Percentiles rank a stretch among this genome's conserved stretches.
Evolutionary conservation across 2,888 invertebrate species (phyloP).

Genomic region (Euproctis similis): DNA sequence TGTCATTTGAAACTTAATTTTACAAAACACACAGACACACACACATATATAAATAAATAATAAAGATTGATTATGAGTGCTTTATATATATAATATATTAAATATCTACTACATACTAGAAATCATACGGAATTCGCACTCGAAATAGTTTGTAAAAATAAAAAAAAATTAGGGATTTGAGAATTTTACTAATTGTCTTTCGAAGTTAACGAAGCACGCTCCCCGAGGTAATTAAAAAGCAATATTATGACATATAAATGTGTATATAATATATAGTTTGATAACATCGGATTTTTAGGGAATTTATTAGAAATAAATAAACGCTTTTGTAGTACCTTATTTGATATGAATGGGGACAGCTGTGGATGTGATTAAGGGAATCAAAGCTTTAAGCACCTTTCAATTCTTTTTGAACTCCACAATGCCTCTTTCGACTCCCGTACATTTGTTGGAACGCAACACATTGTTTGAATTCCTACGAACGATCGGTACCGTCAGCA

Average conservation of each 20-base stretch:
- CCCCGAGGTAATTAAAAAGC: slow-evolving; percentile 73
- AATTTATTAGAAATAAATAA: slow-evolving; percentile 68
- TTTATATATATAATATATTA: too few relatives aligned
- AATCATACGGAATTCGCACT: slow-evolving; percentile 59
- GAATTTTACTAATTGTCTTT: slow-evolving; percentile 64
- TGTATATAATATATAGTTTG: slow-evolving; percentile 74
- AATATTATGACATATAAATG: slow-evolving; percentile 75
- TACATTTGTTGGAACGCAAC: slow-evolving; percentile 6
- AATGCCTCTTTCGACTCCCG: slow-evolving; percentile 40
- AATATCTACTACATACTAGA: too few relatives aligned
- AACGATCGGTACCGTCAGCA: too few relatives aligned
- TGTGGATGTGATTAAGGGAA: slow-evolving; percentile 65
- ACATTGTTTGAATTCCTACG: too few relatives aligned
- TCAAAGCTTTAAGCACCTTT: slow-evolving; percentile 73
- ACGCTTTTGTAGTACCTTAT: slow-evolving; percentile 64
- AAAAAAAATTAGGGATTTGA: slow-evolving; percentile 65
- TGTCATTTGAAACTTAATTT: slow-evolving; percentile 54
- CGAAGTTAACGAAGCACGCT: slow-evolving; percentile 64
- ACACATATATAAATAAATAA: too few relatives aligned
- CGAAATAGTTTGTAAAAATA: slow-evolving; percentile 60
- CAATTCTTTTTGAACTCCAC: slow-evolving; percentile 51
- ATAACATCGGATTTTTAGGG: slow-evolving; percentile 72
- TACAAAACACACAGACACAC: slow-evolving; percentile 57
- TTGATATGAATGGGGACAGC: slow-evolving; percentile 50
- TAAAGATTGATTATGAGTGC: slow-evolving; percentile 66